Base-by-base conservation (phyloP, 2,797 vertebrate genomes). In the Anisognathus igniventris region DNA sequence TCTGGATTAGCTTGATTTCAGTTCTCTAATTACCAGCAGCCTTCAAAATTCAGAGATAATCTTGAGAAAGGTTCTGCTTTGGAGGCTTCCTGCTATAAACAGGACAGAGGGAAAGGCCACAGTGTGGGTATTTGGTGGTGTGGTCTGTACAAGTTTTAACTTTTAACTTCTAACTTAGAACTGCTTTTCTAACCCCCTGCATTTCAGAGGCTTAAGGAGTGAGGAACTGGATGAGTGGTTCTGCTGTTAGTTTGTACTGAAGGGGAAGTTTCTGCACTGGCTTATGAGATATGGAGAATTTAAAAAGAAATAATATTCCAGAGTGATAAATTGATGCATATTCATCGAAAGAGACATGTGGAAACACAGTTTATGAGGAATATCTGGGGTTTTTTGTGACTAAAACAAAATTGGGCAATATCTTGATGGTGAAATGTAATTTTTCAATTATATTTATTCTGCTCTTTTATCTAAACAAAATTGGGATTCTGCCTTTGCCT, bases 261-360 rank as follows among this genome's bases (percentile, higher is more conserved):
- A 40, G 37, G 74, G 72, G 91, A 82, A 68, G 54, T 67, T 94
- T 95, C 95, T 92, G 87, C 86, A 9, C 65, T 86, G 87, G 33
- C 33, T 68, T 90, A 53, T 74, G 44, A 86, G 88, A 64, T 10
- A 44, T 85, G 87, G 90, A 81, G 91, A 93, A 92, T 94, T 96
- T 80, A 67, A 86, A 93, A 96, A 91, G 66, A 91, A 97, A 90
- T 92, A 84, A 88, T 33, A 61, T 84, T 97, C 96, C 96, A 96
- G 39, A 89, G 74, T 95, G 96, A 97, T 94, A 93, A 97, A 97
- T 71, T 5, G 79, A 82, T 86, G 64, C 24, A 30, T 93, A 97
- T 95, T 97, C 86, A 87, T 97, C 88, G 90, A 87, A 14, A 61
- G n/a, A 93, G 64, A 78, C 21, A 66, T 44, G 37, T 86, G 54